Base-by-base conservation (phyloP, 2,888 invertebrate species). In the Athalia rosae region DNA sequence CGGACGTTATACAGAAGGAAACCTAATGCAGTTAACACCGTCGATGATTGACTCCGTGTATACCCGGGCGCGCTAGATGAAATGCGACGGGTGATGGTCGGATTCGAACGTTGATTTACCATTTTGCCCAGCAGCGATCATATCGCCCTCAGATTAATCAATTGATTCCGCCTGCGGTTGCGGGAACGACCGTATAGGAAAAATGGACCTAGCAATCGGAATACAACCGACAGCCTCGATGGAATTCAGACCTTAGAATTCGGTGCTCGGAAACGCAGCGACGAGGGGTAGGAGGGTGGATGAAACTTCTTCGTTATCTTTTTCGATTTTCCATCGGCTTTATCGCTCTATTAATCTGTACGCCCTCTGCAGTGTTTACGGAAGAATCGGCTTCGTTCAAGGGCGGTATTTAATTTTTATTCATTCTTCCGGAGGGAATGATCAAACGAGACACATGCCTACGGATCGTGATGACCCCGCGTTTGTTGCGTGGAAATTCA, bases 1-100 rank as follows among this genome's bases (percentile, higher is more conserved):
- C 79, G 83, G 81, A 84, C 81, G 82, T 80, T 80, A 63, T 73
- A 50, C 79, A 83, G 81, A 84, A 82, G 79, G 80, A 79, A 80
- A 80, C 79, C 81, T 80, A 80, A 79, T 80, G 80, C 80, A 80
- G 79, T 83, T 83, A 81, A 81, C 78, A 80, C 78, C 79, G 79
- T 28, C 28, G 2, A 79, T 80, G 79, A 81, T 71, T 71, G 71
- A 58, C 71, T 56, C 71, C 71, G 50, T 45, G 50, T 45, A 56
- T 56, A 13, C 56, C 56, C 56, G 71, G 2, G 28, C 2, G 28
- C 28, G 28, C 2, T 28, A 28, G 28, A 28, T 28, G 28, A 28
- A 28, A 28, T 28, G 45, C 58, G 43, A 58, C 58, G 56, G 71
- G 56, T 58, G 71, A 71, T 71, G 28, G 43, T 45, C 58, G 71